Percentiles rank a stretch among this genome's conserved stretches.
phyloP scores from a whole-genome alignment of 1,140 invertebrate genomes.

The Drosophila albomicans region DNA sequence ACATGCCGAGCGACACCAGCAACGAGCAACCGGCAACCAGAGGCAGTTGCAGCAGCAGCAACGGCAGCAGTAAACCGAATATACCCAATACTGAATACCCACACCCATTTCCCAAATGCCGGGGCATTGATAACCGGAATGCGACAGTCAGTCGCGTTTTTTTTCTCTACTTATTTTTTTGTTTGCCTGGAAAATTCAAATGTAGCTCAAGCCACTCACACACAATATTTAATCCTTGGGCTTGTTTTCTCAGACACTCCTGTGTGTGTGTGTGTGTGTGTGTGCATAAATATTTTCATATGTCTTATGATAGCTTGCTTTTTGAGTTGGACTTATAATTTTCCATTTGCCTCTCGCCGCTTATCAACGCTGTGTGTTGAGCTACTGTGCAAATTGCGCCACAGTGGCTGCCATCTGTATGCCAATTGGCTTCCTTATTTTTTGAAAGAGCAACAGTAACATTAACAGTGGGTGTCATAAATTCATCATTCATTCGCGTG shows the following conservation, averaged over 20 bases:
- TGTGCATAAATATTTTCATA: background rate
- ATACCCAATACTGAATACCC: constrained; percentile 1
- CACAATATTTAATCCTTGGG: constrained; percentile 64
- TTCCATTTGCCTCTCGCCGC: constrained; percentile 5
- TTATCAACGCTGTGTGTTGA: constrained; percentile 38
- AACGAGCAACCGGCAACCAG: background rate
- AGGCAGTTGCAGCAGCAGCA: background rate
- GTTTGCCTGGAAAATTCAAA: constrained; percentile 75
- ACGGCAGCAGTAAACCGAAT: background rate
- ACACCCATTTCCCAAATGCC: constrained; percentile 38
- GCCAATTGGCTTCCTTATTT: constrained; percentile 57
- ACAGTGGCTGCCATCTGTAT: constrained; percentile 49
- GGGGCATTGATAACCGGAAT: constrained; percentile 70
- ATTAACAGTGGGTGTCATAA: constrained; percentile 66
- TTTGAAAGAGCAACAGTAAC: too few species aligned
- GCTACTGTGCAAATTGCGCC: constrained; percentile 61
- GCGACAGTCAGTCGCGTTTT: constrained; percentile 42
- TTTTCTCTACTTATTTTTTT: constrained; percentile 14
- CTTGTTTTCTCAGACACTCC: constrained; percentile 76
- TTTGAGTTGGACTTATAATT: constrained; percentile 36
- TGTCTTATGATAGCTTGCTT: constrained; percentile 65
- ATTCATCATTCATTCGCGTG: constrained; percentile 73
- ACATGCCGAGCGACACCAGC: constrained; percentile 74
- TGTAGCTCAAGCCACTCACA: constrained; percentile 67
- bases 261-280: constrained; percentile 36